A percentile compares a stretch with the other conserved stretches of the same genome.
Conservation (phyloP, 2,797 vertebrate genomes). For the Catamblyrhynchus diadema region DNA sequence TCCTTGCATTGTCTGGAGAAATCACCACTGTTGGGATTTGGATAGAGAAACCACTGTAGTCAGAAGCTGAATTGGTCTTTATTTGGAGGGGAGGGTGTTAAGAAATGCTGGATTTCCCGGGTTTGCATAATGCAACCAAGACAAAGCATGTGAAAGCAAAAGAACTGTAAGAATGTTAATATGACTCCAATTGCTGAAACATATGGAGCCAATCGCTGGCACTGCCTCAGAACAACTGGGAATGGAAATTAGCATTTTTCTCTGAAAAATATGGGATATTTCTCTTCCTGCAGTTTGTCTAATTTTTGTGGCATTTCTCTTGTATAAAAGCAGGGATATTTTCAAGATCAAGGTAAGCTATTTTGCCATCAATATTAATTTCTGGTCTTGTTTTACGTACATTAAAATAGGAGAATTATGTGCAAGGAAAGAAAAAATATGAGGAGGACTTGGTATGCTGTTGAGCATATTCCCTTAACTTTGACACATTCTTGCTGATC, state of each 20-base stretch:
- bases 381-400: not conserved
- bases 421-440: not conserved
- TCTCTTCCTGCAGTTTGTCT: not conserved
- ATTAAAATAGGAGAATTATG: not conserved
- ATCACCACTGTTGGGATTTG: not conserved
- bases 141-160: conserved; percentile 12
- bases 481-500: not conserved
- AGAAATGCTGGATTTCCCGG: not conserved
- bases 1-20: not conserved
- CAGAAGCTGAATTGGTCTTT: not conserved
- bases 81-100: not conserved
- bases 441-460: not conserved
- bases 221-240: conserved; percentile 35
- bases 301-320: not conserved
- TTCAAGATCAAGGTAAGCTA: not conserved
- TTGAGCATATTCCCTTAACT: not conserved
- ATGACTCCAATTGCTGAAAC: conserved; percentile 45
- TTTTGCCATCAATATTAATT: not conserved
- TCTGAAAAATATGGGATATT: conserved; percentile 7
- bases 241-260: conserved; percentile 59
- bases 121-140: conserved; percentile 21
- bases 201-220: conserved; percentile 43
- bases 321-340: not conserved
- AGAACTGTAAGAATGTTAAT: conserved; percentile 30
- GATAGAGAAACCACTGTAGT: not conserved